phyloP scores from a whole-genome alignment of 1,140 invertebrate genomes.

The Helicoverpa zea region DNA sequence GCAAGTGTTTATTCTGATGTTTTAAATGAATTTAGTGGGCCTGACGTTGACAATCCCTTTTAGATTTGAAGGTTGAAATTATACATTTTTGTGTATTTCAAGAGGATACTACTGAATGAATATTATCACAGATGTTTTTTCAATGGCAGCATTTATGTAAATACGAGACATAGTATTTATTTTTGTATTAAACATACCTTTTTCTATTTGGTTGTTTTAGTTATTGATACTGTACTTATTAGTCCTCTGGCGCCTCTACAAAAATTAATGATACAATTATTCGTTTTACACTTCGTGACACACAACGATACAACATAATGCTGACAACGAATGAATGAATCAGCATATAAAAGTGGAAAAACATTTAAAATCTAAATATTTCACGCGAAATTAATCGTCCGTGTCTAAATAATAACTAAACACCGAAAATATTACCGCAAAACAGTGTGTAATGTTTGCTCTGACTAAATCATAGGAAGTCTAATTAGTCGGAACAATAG shows the following conservation, averaged over 20 bases:
- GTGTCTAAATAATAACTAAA: neutral
- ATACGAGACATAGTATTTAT: constrained; percentile 25
- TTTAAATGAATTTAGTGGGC: no score
- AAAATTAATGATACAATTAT: no score
- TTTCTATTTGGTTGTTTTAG: constrained; percentile 3
- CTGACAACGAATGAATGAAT: no score
- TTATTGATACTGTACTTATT: no score
- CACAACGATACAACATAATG: no score
- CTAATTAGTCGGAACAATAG: constrained; percentile 64
- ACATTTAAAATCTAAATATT: neutral
- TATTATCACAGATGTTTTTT: constrained; percentile 49
- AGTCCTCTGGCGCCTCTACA: no score
- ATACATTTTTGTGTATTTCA: constrained; percentile 17
- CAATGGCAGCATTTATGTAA: constrained; percentile 38
- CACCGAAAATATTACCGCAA: constrained; percentile 8
- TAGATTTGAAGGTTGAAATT: neutral
- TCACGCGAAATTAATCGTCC: neutral
- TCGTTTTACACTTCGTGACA: no score
- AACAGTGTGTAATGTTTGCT: constrained; percentile 5
- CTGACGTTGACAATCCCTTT: no score
- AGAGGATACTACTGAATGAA: neutral
- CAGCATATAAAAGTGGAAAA: no score
- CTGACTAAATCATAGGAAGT: constrained; percentile 29
- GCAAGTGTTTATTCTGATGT: no score
- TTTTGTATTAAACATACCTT: constrained; percentile 33